Base-by-base conservation (phyloP, 2,113 vertebrate genomes). In the Ailuropoda melanoleuca region DNA sequence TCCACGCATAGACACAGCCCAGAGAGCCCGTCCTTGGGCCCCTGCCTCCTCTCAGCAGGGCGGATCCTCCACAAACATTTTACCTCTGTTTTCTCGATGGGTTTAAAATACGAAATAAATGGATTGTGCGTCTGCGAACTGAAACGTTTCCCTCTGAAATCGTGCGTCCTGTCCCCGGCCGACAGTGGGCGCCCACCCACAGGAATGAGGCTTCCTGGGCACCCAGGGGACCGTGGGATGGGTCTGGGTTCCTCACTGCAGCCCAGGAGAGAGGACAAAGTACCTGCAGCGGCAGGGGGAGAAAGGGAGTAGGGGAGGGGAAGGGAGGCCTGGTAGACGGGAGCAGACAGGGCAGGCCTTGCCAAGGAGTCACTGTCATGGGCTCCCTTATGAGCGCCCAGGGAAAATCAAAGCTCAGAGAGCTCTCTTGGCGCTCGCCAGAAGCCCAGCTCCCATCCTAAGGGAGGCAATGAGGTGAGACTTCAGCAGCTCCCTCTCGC, bases 401-500 rank as follows among this genome's bases (percentile, higher is more conserved):
- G 31, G 55, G 80, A 37, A 78, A 31, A 11, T 26, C 23, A 17
- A 21, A 11, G 2, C 34, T 55, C 18, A 37, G 70, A 60, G 60
- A 26, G 9, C 60, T n/a, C 72, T 10, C 70, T 19, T 8, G 46
- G 46, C 11, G 6, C 80, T 43, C 23, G n/a, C 50, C 24, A 56
- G 68, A 91, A 85, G 31, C 56, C 56, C 18, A 39, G 64, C 21
- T 83, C 21, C 26, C 26, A 60, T 48, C 34, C 62, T 53, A 31
- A 31, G n/a, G 46, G 31, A 29, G 23, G 62, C 39, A 34, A 26
- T 23, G 62, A 60, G 39, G 9, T 37, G 46, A 43, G 56, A 64
- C 21, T 23, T 53, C 6, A 58, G 15, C 11, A 0, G 2, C 3
- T 1, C 0, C 19, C 5, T 21, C 60, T 7, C 50, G 39, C 43